A percentile compares a stretch with the other conserved stretches of the same genome.
phyloP scores from a whole-genome alignment of 2,113 vertebrate species.

The Argyrosomus japonicus region DNA sequence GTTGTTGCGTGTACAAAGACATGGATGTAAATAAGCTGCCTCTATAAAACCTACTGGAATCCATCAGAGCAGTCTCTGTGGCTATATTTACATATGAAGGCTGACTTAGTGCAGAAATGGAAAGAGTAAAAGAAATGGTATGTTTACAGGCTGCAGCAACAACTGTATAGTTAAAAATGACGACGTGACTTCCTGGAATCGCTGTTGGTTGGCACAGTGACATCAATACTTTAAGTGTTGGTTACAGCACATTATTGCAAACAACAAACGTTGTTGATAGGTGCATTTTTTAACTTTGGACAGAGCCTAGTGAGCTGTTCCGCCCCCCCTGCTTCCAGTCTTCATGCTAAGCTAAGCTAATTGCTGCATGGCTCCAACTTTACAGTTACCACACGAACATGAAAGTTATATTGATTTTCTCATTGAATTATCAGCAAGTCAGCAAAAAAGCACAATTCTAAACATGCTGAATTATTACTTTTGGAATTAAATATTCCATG shows the following conservation, averaged over 20 bases:
- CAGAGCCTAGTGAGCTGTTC: not conserved
- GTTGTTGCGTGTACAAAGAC: not conserved
- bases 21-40: not conserved
- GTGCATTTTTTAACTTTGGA: not conserved
- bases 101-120: not conserved
- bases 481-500: not conserved
- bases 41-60: not conserved
- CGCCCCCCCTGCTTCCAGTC: not conserved
- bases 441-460: not conserved
- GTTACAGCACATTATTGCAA: not conserved
- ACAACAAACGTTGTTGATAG: not conserved
- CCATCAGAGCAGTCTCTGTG: not conserved
- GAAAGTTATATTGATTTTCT: not conserved
- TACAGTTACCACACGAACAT: not conserved
- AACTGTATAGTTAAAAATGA: not conserved
- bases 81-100: not conserved
- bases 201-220: not conserved
- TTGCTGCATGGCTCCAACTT: not conserved
- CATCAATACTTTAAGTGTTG: not conserved
- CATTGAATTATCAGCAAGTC: not conserved
- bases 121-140: not conserved
- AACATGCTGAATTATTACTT: not conserved
- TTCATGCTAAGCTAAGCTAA: not conserved
- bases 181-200: not conserved
- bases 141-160: conserved; percentile 9